A percentile compares a stretch with the other conserved stretches of the same genome.
These are phyloP conservation scores for Cerastoderma edule DNA, from an alignment of 2,888 invertebrate genomes.

Conservation along the genomic window DNA sequence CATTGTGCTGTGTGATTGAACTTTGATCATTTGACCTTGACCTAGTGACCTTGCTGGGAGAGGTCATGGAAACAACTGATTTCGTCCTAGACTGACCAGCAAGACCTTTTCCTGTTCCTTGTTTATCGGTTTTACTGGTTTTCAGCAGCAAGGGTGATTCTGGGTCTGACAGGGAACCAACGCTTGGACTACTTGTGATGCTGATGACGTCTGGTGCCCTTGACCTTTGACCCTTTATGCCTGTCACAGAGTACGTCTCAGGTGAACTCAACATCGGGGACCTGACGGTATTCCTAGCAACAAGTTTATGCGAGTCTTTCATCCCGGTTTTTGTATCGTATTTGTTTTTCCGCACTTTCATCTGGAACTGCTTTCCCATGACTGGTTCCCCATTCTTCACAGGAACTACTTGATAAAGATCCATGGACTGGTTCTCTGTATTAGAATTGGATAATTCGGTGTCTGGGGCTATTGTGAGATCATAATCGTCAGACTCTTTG, in stretches of 20 bases:
- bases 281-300: neutral
- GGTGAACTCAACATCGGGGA: conserved; percentile 32
- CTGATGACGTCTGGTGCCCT: conserved; percentile 13
- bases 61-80: neutral
- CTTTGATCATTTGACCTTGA: conserved; percentile 19
- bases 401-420: conserved; percentile 53
- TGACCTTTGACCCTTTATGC: neutral
- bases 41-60: conserved; percentile 18
- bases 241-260: conserved; percentile 18
- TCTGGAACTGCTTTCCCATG: conserved; percentile 36
- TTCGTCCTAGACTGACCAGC: neutral
- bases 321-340: neutral
- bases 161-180: conserved; percentile 31
- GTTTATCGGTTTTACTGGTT: neutral
- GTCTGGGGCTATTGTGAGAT: conserved; percentile 41
- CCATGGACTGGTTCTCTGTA: conserved; percentile 39
- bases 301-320: neutral
- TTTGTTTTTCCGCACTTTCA: conserved; percentile 29
- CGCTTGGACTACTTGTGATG: conserved; percentile 45
- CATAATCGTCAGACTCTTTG: conserved; percentile 18
- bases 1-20: neutral
- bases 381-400: conserved; percentile 41
- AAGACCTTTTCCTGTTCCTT: neutral
- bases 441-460: neutral
- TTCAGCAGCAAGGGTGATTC: conserved; percentile 54